Base-by-base conservation (phyloP, 1,140 invertebrate genomes). In the Trichomalopsis sarcophagae region DNA sequence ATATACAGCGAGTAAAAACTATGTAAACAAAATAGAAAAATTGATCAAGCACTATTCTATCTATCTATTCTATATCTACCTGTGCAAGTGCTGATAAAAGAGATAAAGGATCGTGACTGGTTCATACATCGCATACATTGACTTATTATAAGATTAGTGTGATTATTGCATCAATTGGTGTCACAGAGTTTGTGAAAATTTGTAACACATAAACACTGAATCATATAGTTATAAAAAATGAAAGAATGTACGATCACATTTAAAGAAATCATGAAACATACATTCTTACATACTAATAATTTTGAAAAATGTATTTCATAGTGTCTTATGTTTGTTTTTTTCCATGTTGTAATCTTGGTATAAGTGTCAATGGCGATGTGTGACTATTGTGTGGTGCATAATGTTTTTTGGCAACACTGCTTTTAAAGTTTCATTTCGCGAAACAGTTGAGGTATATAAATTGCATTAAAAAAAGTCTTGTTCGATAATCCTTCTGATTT, bases 371-470 rank as follows among this genome's bases (percentile, higher is more conserved):
- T 84, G 69, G 68, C 68, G 23, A 73, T 78, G 66, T 79, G 21
- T 84, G 30, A 33, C 10, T 66, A 40, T 17, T 30, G 36, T 84
- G 50, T 84, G 21, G n/a, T 79, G 50, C 27, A 23, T 21, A 80
- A 66, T 74, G 44, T 79, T 23, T 23, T 81, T 85, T 85, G 84
- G 84, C 84, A 85, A 85, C 84, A 85, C 84, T 85, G 84, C 27
- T 81, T 44, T 23, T n/a, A 62, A 62, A 68, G 17, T 80, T 55
- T 69, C 23, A 33, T 5, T 62, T 44, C 4, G 50, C 55, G 9
- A 47, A 7, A 62, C 13, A 10, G 17, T 40, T 30, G 68, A 83
- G 36, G 40, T 33, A 21, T 50, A 27, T 83, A 23, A 17, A 75
- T 69, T 47, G 36, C 27, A 55, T 66, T 76, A 21, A 74, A 77